phyloP scores from a whole-genome alignment of 2,888 invertebrate genomes.

The Apodemia hepburni region DNA sequence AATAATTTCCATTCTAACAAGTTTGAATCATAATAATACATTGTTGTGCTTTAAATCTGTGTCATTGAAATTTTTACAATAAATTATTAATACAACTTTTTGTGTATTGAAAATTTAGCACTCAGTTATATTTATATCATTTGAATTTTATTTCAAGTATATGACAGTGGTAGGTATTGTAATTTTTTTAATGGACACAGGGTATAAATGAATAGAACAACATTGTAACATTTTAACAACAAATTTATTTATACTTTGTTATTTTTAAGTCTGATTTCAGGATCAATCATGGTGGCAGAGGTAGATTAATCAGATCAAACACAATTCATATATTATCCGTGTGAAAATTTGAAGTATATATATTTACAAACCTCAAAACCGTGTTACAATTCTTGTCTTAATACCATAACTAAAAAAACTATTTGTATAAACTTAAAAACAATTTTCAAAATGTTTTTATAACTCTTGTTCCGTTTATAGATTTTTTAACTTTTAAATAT shows the following conservation, averaged over 20 bases:
- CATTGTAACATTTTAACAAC: not conserved
- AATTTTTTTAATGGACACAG: not conserved
- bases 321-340: not conserved
- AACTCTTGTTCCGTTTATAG: too few species aligned
- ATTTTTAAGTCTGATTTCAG: conserved; percentile 49
- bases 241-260: not conserved
- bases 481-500: not conserved
- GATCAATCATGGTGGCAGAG: conserved; percentile 43
- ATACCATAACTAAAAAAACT: too few species aligned
- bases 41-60: not conserved
- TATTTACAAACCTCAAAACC: not conserved
- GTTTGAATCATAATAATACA: not conserved
- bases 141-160: not conserved
- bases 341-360: not conserved
- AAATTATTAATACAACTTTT: not conserved
- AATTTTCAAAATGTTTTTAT: not conserved
- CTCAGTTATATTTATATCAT: not conserved
- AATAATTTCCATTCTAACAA: not conserved
- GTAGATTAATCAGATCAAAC: conserved; percentile 34
- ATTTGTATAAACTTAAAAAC: too few species aligned
- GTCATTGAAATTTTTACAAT: not conserved
- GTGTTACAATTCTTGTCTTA: too few species aligned
- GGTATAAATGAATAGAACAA: not conserved
- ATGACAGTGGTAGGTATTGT: not conserved
- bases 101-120: not conserved